These are phyloP conservation scores for Calidris pygmaea DNA, from an alignment of 2,113 vertebrate genomes.

Conservation along the genomic window DNA sequence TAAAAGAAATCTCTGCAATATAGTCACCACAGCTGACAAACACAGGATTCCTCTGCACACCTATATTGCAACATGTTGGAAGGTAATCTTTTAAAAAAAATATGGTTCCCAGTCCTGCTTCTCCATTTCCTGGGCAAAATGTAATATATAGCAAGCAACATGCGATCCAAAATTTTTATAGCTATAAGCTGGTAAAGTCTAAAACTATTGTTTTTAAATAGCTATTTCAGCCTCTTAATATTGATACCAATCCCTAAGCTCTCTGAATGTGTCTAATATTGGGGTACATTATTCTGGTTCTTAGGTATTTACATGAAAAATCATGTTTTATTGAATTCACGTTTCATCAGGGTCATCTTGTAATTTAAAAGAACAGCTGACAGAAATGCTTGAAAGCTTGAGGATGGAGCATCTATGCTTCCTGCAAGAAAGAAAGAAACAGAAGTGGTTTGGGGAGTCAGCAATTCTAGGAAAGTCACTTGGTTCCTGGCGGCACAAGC, in stretches of 20 bases:
- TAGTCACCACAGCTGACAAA: not conserved
- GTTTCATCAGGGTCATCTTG: not conserved
- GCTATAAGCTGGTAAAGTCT: not conserved
- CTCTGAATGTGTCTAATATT: not conserved
- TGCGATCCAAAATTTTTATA: not conserved
- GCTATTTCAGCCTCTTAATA: not conserved
- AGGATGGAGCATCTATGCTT: not conserved
- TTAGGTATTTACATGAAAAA: conserved; percentile 3
- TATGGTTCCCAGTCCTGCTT: not conserved
- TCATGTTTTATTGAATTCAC: not conserved
- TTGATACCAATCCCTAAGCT: not conserved
- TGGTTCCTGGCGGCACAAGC: not conserved
- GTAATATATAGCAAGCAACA: not conserved
- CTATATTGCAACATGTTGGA: not conserved
- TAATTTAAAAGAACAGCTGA: conserved; percentile 19
- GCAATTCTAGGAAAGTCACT: not conserved
- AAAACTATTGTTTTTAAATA: not conserved
- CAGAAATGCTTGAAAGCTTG: not conserved
- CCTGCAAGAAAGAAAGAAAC: not conserved
- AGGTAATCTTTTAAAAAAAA: not conserved
- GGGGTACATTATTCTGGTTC: not conserved
- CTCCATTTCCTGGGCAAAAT: not conserved
- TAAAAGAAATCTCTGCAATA: not conserved
- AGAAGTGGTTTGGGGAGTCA: not conserved
- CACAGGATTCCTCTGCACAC: not conserved